phyloP scores from a whole-genome alignment of 2,888 invertebrate genomes.

The Pantelozetes paolii region DNA sequence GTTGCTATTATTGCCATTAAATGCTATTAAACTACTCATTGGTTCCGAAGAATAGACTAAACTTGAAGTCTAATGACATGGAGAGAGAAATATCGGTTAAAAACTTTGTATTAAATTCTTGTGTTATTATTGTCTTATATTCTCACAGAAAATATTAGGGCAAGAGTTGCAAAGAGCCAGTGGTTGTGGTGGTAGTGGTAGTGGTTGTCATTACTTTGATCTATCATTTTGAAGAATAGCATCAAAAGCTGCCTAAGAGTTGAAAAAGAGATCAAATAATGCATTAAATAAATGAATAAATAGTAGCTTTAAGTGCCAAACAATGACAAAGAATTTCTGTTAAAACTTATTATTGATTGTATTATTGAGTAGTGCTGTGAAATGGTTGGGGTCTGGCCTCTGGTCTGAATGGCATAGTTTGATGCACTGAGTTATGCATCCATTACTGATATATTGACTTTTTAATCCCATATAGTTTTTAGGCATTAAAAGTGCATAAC shows the following conservation, averaged over 20 bases:
- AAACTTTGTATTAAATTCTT: not conserved
- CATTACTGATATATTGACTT: conserved; percentile 30
- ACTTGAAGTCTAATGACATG: conserved; percentile 4
- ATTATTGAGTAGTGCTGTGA: not conserved
- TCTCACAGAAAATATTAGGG: conserved; percentile 35
- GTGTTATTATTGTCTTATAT: not conserved
- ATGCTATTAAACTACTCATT: conserved; percentile 27
- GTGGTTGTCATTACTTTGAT: conserved; percentile 4
- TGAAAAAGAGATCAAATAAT: conserved; percentile 26
- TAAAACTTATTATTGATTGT: conserved; percentile 9
- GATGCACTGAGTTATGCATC: conserved; percentile 26
- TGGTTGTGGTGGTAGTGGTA: not conserved
- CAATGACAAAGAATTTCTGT: not conserved
- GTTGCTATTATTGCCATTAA: conserved; percentile 19
- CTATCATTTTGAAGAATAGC: conserved; percentile 21
- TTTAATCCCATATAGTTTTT: conserved; percentile 22
- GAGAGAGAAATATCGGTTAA: not conserved
- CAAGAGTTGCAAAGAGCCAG: conserved; percentile 15
- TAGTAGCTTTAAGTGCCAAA: not conserved
- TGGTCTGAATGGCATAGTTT: not conserved
- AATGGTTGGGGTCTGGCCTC: no score
- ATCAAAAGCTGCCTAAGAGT: conserved; percentile 20
- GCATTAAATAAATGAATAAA: conserved; percentile 4
- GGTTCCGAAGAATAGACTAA: conserved; percentile 23
- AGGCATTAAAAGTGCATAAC: not conserved